Conservation (phyloP, 2,113 vertebrate species). For the Mobula birostris region DNA sequence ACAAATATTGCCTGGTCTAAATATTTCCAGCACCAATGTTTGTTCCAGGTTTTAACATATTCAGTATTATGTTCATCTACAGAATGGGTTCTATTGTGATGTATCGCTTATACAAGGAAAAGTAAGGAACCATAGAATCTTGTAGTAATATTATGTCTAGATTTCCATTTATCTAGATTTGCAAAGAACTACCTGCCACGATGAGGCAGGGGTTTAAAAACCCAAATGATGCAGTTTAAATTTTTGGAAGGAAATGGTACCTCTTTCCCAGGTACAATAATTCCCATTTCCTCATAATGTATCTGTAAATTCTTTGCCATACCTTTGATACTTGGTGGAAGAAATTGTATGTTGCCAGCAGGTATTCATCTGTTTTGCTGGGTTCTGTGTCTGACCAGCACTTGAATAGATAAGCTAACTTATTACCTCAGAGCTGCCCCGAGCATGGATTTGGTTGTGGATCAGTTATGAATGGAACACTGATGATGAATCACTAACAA, state of each 20-base stretch:
- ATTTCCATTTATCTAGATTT: background rate
- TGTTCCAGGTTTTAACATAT: background rate
- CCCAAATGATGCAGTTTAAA: background rate
- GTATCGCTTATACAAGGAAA: background rate
- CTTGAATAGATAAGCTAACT: slow-evolving; percentile 6
- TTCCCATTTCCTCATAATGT: background rate
- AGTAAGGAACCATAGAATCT: background rate
- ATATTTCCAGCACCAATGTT: background rate
- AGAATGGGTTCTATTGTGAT: background rate
- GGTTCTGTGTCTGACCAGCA: slow-evolving; percentile 7
- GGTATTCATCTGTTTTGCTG: slow-evolving; percentile 1
- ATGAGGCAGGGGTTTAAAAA: background rate
- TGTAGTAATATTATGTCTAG: background rate
- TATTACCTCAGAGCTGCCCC: background rate
- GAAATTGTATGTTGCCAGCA: background rate
- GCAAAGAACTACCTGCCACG: background rate
- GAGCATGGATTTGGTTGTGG: slow-evolving; percentile 16
- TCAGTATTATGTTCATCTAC: no score
- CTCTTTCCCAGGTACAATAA: background rate
- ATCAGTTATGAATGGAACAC: slow-evolving; percentile 25
- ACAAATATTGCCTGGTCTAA: background rate
- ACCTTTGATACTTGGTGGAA: background rate
- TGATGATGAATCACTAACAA: background rate
- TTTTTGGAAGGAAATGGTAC: background rate
- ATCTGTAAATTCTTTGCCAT: background rate